A percentile compares a stretch with the other conserved stretches of the same genome.
Evolutionary conservation across 2,113 vertebrate genomes (phyloP).

Genomic region (Canis aureus): DNA sequence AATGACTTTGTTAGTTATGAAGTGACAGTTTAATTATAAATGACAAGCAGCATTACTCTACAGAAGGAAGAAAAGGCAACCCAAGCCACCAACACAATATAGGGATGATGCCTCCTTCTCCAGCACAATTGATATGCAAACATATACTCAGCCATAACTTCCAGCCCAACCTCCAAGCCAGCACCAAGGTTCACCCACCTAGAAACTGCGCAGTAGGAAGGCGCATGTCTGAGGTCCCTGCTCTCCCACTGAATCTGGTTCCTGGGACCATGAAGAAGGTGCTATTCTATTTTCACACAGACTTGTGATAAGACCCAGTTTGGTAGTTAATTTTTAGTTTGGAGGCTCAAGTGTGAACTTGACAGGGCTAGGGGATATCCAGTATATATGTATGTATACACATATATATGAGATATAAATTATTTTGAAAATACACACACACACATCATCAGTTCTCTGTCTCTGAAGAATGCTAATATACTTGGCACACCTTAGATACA

Average conservation of each 20-base stretch:
- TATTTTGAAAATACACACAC: too few species aligned
- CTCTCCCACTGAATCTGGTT: not conserved
- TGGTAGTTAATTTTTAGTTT: not conserved
- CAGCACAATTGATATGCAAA: not conserved
- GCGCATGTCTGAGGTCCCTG: not conserved
- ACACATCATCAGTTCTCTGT: not conserved
- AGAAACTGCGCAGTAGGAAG: not conserved
- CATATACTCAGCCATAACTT: not conserved
- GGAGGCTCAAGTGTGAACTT: not conserved
- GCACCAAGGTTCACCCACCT: not conserved
- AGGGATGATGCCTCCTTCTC: not conserved
- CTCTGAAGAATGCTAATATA: not conserved
- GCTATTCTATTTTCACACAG: not conserved
- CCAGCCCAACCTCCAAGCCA: not conserved
- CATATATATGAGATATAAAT: too few species aligned
- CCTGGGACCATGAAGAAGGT: not conserved
- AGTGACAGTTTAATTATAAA: constrained; percentile 36
- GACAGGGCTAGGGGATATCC: not conserved
- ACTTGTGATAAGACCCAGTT: not conserved
- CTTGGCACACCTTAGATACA: not conserved
- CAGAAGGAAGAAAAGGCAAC: not conserved
- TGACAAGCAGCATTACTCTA: not conserved
- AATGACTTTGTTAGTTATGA: constrained; percentile 35
- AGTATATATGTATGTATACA: not conserved
- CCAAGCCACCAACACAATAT: not conserved